Evolutionary conservation across 2,888 invertebrate genomes (phyloP), one percentile per base, ranked within the genome.

Genomic region (Mythimna impura): DNA sequence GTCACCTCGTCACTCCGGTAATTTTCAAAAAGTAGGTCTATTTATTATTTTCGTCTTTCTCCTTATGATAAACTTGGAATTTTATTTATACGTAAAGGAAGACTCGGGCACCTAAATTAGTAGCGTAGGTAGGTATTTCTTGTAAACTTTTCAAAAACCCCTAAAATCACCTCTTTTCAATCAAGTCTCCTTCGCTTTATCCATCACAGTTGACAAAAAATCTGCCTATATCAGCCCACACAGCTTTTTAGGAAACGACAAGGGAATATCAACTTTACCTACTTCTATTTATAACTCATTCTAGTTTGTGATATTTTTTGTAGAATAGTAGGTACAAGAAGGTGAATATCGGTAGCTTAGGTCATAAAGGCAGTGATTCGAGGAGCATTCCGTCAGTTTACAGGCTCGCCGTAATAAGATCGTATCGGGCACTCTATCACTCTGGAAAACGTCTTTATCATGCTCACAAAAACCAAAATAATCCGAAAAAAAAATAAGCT

Each of bases 351-450:
- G 91, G 90, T 87, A 89, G 90, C 90, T 91, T 83, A 90, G 83
- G 90, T 90, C 88, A 92, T 93, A 93, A 93, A 93, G 89, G 91
- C 93, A 93, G 93, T 93, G 93, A 93, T 93, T 93, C 91, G 91
- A 90, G 89, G 89, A 93, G 91, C 91, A 90, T 91, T 93, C 89
- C 91, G 88, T 92, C 91, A 93, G 91, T 93, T 94, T 93, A 93
- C 93, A 94, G 92, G 92, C 93, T 88, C 89, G 88, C 90, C 89
- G 91, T 94, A 94, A 94, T 94, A 93, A 93, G 93, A 93, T 47
- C 47, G 47, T 94, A 93, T 93, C 90, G 93, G 92, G 92, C 91
- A 91, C 89, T 93, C 91, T 93, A 91, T 92, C 92, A 88, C 89
- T 87, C 89, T 91, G 90, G 89, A 92, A 92, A 93, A 93, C 91